phyloP scores from a whole-genome alignment of 1,140 invertebrate species.

The Camponotus floridanus region DNA sequence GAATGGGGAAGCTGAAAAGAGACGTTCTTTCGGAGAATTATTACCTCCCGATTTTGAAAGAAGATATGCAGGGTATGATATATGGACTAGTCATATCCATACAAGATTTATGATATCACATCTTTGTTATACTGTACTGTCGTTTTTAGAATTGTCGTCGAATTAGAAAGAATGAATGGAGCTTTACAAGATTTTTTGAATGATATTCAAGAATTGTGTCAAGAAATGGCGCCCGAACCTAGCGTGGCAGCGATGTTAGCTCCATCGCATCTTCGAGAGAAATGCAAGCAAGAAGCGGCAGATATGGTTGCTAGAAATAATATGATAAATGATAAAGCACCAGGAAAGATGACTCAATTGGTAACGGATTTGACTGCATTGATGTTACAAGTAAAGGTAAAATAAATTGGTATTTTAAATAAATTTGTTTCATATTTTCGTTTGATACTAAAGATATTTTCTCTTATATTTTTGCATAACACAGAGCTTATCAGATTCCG shows the following conservation, averaged over 20 bases:
- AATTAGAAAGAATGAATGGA: constrained; percentile 96
- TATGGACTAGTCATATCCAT: not conserved
- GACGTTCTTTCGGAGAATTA: constrained; percentile 92
- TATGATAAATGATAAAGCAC: constrained; percentile 86
- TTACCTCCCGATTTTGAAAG: constrained; percentile 95
- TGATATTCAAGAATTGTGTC: constrained; percentile 94
- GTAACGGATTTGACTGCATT: constrained; percentile 96
- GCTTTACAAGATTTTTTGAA: constrained; percentile 95
- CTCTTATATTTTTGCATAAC: constrained; percentile 70
- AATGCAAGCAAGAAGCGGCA: constrained; percentile 94
- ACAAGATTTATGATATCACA: not conserved
- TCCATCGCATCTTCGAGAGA: constrained; percentile 94
- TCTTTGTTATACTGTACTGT: constrained; percentile 23
- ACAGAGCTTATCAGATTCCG: constrained; percentile 94
- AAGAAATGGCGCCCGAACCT: constrained; percentile 95
- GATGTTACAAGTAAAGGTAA: constrained; percentile 96
- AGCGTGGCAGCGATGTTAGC: constrained; percentile 95
- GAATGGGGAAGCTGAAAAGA: constrained; percentile 96
- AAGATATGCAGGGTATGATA: constrained; percentile 91
- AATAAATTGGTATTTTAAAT: constrained; percentile 57
- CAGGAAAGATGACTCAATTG: constrained; percentile 90
- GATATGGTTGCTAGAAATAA: constrained; percentile 94
- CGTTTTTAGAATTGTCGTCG: constrained; percentile 90
- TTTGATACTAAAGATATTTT: constrained; percentile 49
- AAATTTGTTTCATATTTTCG: constrained; percentile 29